A percentile compares a stretch with the other conserved stretches of the same genome.
These are phyloP conservation scores for Cheirogaleus medius DNA, from an alignment of 2,113 vertebrate species.

Conservation along the genomic window DNA sequence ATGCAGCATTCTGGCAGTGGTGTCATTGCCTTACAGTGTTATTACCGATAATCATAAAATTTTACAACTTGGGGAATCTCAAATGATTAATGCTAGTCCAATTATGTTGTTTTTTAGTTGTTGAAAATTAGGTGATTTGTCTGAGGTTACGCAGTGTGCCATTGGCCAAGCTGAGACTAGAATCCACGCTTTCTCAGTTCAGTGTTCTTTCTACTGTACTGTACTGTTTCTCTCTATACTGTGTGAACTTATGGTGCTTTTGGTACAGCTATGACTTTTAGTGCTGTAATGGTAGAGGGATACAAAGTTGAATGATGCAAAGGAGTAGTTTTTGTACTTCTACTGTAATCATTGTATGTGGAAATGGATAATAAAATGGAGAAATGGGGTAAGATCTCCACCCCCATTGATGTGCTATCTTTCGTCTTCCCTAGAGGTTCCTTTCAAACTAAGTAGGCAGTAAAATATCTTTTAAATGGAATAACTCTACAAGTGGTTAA, in stretches of 20 bases:
- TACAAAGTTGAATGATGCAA: background rate
- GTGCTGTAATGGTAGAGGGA: background rate
- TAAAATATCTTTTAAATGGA: background rate
- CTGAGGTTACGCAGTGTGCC: background rate
- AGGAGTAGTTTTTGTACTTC: background rate
- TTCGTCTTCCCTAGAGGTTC: background rate
- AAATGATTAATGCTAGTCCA: background rate
- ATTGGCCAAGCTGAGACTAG: background rate
- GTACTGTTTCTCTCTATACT: background rate
- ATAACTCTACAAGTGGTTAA: conserved; percentile 24
- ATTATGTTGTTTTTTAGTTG: background rate
- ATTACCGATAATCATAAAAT: background rate
- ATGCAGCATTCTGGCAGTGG: background rate
- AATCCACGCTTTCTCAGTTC: background rate
- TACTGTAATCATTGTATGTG: background rate
- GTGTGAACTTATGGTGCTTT: background rate
- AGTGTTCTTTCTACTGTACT: background rate
- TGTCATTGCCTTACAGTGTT: conserved; percentile 24
- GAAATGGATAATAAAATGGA: conserved; percentile 34
- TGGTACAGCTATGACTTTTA: background rate
- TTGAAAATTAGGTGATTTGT: background rate
- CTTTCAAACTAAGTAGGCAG: background rate
- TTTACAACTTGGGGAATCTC: background rate
- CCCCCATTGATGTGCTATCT: background rate
- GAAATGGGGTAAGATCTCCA: background rate